Base-by-base conservation (phyloP, 1,140 invertebrate genomes). In the Musca domestica region DNA sequence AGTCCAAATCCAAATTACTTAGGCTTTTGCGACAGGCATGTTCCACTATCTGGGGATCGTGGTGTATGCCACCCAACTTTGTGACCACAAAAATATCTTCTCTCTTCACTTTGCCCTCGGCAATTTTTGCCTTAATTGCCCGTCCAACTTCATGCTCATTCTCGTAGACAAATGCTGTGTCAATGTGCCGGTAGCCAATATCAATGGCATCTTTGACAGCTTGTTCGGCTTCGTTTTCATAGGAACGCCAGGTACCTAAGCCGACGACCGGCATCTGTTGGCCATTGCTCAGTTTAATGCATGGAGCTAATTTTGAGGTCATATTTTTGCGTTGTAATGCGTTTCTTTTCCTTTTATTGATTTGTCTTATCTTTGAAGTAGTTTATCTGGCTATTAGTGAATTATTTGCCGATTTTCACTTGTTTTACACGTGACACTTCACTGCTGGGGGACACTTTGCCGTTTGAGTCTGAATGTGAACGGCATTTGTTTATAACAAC, bases 111-210 rank as follows among this genome's bases (percentile, higher is more conserved):
- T 84, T 83, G n/a, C 89, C 90, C 70, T 90, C 86, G 0, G 78
- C 74, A 66, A 95, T 84, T 72, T 90, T 87, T n/a, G 87, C 83
- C 17, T 86, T 83, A 17, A 95, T 81, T 0, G 88, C 91, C 23
- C 78, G 79, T 4, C 92, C 93, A 65, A 95, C 87, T 83, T 93
- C 91, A 61, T 85, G 82, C 75, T 95, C 92, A 80, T 83, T 82
- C 76, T 81, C 84, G 79, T 95, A 92, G 17, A 88, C 81, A 87
- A 85, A 86, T n/a, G 94, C 94, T 75, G 91, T 92, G 77, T 93
- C 91, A 46, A 93, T 86, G 73, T 89, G 88, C 4, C 90, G 84
- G 71, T 92, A 93, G 23, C 91, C 91, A 19, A 85, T 74, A 67
- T 91, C 88, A 51, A 93, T 87, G 0, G 91, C 90, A 54, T 84